These are phyloP conservation scores for Oncorhynchus clarkii DNA, from an alignment of 2,113 vertebrate species.

Conservation along the genomic window DNA sequence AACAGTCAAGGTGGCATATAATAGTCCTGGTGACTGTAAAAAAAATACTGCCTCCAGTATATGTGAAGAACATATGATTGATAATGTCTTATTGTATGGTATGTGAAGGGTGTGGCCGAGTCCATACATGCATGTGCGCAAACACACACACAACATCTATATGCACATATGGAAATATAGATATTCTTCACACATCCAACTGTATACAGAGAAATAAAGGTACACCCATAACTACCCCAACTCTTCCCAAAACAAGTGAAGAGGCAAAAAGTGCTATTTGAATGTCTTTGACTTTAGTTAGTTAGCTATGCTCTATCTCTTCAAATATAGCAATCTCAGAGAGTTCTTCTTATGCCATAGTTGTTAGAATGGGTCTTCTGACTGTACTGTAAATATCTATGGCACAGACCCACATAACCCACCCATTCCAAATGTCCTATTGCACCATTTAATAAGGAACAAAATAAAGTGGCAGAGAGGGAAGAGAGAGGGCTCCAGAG, in stretches of 20 bases:
- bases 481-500: constrained; percentile 62
- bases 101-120: constrained; percentile 58
- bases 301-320: constrained; percentile 71
- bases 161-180: constrained; percentile 75
- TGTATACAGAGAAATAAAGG: constrained; percentile 76
- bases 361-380: constrained; percentile 63
- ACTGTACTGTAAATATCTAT: constrained; percentile 76
- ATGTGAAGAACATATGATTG: constrained; percentile 63
- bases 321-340: constrained; percentile 64
- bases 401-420: constrained; percentile 70
- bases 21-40: constrained; percentile 72
- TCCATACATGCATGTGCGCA: constrained; percentile 65
- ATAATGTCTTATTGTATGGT: constrained; percentile 57
- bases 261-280: constrained; percentile 80
- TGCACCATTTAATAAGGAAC: constrained; percentile 77
- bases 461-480: constrained; percentile 72
- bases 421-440: constrained; percentile 71
- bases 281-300: constrained; percentile 73
- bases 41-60: constrained; percentile 73
- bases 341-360: constrained; percentile 59
- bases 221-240: constrained; percentile 71
- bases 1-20: constrained; percentile 70
- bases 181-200: constrained; percentile 74
- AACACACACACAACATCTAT: constrained; percentile 68
- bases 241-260: constrained; percentile 73